These are phyloP conservation scores for Heliangelus exortis DNA, from an alignment of 2,797 vertebrate species.

Conservation along the genomic window DNA sequence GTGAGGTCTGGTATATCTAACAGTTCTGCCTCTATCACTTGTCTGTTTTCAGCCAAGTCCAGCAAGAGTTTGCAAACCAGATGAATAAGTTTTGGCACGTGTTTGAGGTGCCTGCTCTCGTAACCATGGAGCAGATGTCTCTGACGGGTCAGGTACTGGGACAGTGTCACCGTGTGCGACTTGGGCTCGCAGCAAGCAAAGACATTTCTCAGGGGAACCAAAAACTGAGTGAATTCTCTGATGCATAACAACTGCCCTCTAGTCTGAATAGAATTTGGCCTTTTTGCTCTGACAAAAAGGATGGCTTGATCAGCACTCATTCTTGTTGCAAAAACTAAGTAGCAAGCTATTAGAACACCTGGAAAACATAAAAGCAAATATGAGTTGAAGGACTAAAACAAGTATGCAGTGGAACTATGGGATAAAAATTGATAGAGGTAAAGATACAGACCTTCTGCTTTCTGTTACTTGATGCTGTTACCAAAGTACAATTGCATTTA, in stretches of 20 bases:
- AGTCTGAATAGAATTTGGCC: slow-evolving; percentile 96
- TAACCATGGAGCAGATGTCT: slow-evolving; percentile 95
- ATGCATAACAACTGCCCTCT: slow-evolving; percentile 93
- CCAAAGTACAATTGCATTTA: not conserved
- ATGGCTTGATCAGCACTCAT: slow-evolving; percentile 98
- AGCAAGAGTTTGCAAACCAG: slow-evolving; percentile 88
- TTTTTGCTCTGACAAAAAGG: slow-evolving; percentile 92
- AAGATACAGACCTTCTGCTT: not conserved
- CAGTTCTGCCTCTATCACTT: slow-evolving; percentile 80
- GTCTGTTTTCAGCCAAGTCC: slow-evolving; percentile 90
- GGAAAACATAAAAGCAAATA: not conserved
- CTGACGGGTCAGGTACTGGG: slow-evolving; percentile 94
- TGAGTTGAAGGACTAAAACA: not conserved
- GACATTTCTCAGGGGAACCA: slow-evolving; percentile 89
- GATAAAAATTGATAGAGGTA: not conserved
- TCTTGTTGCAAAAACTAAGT: slow-evolving; percentile 93
- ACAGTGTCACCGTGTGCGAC: slow-evolving; percentile 86
- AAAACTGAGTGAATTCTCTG: slow-evolving; percentile 93
- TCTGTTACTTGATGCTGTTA: not conserved
- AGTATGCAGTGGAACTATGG: not conserved
- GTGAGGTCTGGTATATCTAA: slow-evolving; percentile 86
- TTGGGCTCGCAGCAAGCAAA: slow-evolving; percentile 90
- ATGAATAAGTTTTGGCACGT: slow-evolving; percentile 93
- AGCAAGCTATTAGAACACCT: slow-evolving; percentile 97
- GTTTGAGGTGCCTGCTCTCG: slow-evolving; percentile 92